Evolutionary conservation across 2,113 vertebrate genomes (phyloP).

Genomic region (Clarias macrocephalus): DNA sequence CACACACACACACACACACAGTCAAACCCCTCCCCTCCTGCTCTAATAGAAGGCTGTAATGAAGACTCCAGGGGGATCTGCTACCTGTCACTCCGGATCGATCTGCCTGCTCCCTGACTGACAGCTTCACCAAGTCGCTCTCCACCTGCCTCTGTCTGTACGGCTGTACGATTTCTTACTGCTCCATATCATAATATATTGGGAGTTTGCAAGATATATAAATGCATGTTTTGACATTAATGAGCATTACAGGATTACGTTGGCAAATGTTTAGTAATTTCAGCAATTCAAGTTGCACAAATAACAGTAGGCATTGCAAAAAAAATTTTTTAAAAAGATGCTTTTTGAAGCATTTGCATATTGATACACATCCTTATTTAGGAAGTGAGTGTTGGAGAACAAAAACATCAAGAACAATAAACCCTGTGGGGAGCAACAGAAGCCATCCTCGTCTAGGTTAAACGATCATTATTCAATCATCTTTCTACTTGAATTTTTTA

Average conservation of each 20-base stretch:
- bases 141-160: slow-evolving; percentile 39
- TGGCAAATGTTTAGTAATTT: too few relatives aligned
- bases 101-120: slow-evolving; percentile 48
- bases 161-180: slow-evolving; percentile 5
- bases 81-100: slow-evolving; percentile 56
- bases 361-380: background rate
- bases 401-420: background rate
- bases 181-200: slow-evolving; percentile 3
- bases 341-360: background rate
- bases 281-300: background rate
- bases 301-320: too few relatives aligned
- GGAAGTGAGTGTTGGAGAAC: background rate
- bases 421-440: background rate
- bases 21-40: slow-evolving; percentile 33
- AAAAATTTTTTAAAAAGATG: background rate
- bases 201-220: background rate
- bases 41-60: slow-evolving; percentile 56
- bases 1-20: slow-evolving; percentile 41
- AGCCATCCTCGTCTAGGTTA: background rate
- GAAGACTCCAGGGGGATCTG: slow-evolving; percentile 56
- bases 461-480: background rate
- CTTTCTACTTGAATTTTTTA: background rate
- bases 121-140: slow-evolving; percentile 52
- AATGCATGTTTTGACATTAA: slow-evolving; percentile 7
- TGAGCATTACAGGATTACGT: background rate